Percentiles rank a stretch among this genome's conserved stretches.
phyloP scores from a whole-genome alignment of 2,797 vertebrate species.

The Acipenser oxyrinchus region DNA sequence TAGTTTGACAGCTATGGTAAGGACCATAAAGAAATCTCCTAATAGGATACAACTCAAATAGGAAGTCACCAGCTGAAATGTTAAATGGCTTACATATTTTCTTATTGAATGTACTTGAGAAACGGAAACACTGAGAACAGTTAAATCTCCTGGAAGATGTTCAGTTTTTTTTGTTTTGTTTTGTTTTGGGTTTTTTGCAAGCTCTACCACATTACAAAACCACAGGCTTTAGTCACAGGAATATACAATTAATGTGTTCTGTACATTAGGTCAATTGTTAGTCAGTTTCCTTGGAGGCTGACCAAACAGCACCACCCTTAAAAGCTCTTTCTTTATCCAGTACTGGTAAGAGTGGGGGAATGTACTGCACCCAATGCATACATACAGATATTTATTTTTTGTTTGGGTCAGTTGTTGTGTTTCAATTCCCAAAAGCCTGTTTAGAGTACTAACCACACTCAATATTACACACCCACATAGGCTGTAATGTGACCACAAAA shows the following conservation, averaged over 20 bases:
- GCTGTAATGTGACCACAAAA: no score
- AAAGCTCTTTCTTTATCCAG: constrained; percentile 1
- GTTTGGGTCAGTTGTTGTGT: no score
- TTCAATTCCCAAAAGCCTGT: no score
- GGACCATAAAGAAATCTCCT: no score
- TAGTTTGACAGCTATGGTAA: no score
- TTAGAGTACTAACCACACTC: no score
- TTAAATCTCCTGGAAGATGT: constrained; percentile 58
- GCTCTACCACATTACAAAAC: constrained; percentile 54
- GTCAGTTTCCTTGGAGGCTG: constrained; percentile 60
- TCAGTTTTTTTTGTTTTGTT: constrained; percentile 29
- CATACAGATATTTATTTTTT: no score
- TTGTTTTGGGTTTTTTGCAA: constrained; percentile 33
- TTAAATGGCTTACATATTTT: no score
- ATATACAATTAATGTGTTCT: constrained; percentile 63
- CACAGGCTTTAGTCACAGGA: constrained; percentile 55
- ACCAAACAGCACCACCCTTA: constrained; percentile 60
- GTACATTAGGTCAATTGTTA: constrained; percentile 70
- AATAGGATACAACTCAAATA: no score
- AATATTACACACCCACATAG: no score
- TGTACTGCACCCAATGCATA: not conserved
- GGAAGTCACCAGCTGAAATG: no score
- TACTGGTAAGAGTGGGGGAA: constrained; percentile 3
- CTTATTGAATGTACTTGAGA: constrained; percentile 21
- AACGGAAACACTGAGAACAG: constrained; percentile 44